A percentile compares a stretch with the other conserved stretches of the same genome.
Evolutionary conservation across 2,888 invertebrate genomes (phyloP).

Genomic region (Erebia aethiops): DNA sequence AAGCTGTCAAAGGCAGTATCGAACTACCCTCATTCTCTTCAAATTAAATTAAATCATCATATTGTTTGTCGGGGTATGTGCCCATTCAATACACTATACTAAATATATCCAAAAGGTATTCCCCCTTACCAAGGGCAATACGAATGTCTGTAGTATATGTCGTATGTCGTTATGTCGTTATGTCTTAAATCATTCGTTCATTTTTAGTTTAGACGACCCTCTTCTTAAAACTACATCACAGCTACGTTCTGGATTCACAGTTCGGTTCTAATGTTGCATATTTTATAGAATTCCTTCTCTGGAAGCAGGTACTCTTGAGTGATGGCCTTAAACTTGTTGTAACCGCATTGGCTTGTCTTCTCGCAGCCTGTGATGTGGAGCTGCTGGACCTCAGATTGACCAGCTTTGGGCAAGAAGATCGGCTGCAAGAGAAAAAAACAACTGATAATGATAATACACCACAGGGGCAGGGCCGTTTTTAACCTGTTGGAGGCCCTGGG

Average conservation of each 20-base stretch:
- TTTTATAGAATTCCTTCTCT: conserved; percentile 60
- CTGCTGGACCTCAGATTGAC: conserved; percentile 51
- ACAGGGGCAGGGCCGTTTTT: too few relatives aligned
- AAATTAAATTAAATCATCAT: too few relatives aligned
- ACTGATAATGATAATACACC: background rate
- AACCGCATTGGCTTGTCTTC: conserved; percentile 52
- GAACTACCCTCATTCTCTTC: too few relatives aligned
- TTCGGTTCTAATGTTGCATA: conserved; percentile 60
- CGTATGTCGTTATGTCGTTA: too few relatives aligned
- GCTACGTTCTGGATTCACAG: conserved; percentile 50
- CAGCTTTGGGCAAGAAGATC: conserved; percentile 66
- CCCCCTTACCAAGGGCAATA: too few relatives aligned
- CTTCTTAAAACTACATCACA: conserved; percentile 40
- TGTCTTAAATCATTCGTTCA: too few relatives aligned
- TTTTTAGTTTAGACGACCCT: background rate
- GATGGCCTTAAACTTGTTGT: conserved; percentile 55
- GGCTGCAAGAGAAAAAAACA: conserved; percentile 57
- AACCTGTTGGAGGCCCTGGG: too few relatives aligned
- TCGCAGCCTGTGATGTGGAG: conserved; percentile 61
- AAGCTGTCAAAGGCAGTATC: too few relatives aligned
- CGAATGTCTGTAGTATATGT: too few relatives aligned
- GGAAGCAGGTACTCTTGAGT: conserved; percentile 56
- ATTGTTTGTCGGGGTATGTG: too few relatives aligned
- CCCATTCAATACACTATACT: too few relatives aligned
- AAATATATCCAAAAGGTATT: too few relatives aligned